Base-by-base conservation (phyloP, 2,113 vertebrate species). In the Scartelaos histophorus region DNA sequence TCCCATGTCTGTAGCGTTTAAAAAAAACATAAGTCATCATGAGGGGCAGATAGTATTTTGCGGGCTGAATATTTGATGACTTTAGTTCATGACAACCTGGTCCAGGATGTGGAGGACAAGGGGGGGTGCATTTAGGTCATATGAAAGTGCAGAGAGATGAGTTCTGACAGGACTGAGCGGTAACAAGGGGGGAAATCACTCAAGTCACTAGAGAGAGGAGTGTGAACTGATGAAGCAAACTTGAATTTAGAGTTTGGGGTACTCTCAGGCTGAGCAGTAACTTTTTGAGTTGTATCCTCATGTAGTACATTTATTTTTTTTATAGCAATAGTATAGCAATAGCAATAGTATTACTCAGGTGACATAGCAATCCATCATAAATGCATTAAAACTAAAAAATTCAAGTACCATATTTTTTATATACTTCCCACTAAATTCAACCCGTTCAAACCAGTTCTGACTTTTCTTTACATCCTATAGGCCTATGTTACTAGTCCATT, bases 11-110 rank as follows among this genome's bases (percentile, higher is more conserved):
- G 17, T 29, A 68, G 66, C 53, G 43, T 47, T 45, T 24, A 49
- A 17, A 34, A 66, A 78, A 65, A 62, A 43, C 10, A 73, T 61
- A 60, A 60, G 58, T 61, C 24, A 34, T 69, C 16, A 25, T 69
- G 29, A 24, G 60, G 16, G 66, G 70, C 19, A 57, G 61, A 38
- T 7, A 57, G 64, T 65, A 46, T 66, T 16, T 66, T 43, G 34
- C 69, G 38, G 16, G 57, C 25, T 86, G 81, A 85, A 84, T 85
- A 83, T 87, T 87, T 82, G 56, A 87, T 84, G 53, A 82, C 72
- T 85, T 58, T 73, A 78, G 83, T 67, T 79, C 66, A 78, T 69
- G 67, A 79, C 78, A 81, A 43, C 61, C 3, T 19, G 22, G 45
- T 72, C 47, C 49, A 6, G 49, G 5, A 53, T 19, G 13, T 25